Base-by-base conservation (phyloP, 1,140 invertebrate species). In the Holcopasites calliopsidis region DNA sequence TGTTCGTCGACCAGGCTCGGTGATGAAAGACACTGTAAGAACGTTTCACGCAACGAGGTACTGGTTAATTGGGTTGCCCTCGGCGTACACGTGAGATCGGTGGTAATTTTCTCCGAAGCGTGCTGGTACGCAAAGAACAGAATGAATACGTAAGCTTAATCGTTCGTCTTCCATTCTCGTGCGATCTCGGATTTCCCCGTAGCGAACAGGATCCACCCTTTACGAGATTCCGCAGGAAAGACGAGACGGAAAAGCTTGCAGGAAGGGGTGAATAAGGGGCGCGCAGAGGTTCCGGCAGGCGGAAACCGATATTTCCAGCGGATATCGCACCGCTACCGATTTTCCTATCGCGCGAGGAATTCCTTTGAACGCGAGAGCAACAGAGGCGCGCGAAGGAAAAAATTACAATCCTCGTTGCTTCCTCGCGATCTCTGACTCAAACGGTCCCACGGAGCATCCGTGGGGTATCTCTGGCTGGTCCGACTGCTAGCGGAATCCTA, bases 261-360 rank as follows among this genome's bases (percentile, higher is more conserved):
- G 42, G 44, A n/a, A n/a, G n/a, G 23, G 50, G 3, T 54, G 42
- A 50, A n/a, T 35, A 33, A 31, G 11, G 8, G 49, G 21, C 18
- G 49, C 5, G 11, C 5, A 23, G 42, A 23, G 28, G 28, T 23
- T n/a, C 21, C 28, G 58, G 35, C 35, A 18, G 35, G n/a, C 26
- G 38, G 61, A 65, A 73, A 79, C 49, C 74, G 38, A 62, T 81
- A 65, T 76, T 76, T 81, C 47, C 57, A 44, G 3, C 50, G 62
- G 50, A 66, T 73, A 74, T 74, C 71, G 57, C n/a, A n/a, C 13
- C 42, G 33, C 26, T 58, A 18, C 54, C 72, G 16, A 23, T 33
- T 71, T 28, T 61, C 26, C 35, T 38, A 35, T 76, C 73, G 54
- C 64, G 52, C 33, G 49, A 69, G 54, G 44, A 64, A 75, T 76